A percentile compares a stretch with the other conserved stretches of the same genome.
Conservation (phyloP, 2,797 vertebrate species). For the Vipera ursinii region DNA sequence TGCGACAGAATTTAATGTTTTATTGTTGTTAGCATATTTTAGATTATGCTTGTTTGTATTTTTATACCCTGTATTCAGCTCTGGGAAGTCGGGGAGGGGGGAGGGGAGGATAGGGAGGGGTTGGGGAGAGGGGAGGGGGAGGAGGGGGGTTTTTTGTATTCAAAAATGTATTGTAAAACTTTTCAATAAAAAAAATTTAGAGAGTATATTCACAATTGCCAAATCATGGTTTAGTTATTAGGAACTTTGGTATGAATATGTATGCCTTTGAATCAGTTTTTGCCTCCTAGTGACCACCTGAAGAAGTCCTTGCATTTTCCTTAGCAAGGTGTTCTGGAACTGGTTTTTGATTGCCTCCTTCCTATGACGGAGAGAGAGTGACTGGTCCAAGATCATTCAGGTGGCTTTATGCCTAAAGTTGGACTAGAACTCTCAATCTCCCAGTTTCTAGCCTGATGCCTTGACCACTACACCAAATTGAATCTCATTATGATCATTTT, state of each 20-base stretch:
- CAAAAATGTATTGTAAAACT: too few species aligned
- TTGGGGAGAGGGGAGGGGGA: too few species aligned
- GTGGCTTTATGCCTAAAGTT: neutral
- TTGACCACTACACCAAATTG: neutral
- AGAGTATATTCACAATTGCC: neutral
- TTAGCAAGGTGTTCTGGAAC: neutral
- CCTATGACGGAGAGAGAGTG: neutral
- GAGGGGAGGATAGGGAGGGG: too few species aligned
- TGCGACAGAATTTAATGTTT: too few species aligned
- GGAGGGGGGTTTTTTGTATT: too few species aligned
- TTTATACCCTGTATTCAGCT: too few species aligned
- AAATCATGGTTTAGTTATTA: neutral
- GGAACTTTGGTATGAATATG: neutral
- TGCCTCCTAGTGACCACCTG: neutral
- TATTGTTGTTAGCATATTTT: too few species aligned
- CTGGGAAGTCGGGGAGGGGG: too few species aligned
- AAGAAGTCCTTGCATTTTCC: neutral
- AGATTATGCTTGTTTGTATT: too few species aligned
- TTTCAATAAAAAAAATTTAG: too few species aligned
- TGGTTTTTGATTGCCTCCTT: neutral
- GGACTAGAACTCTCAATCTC: neutral
- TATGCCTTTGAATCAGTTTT: neutral
- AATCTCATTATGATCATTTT: neutral
- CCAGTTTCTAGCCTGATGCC: neutral
- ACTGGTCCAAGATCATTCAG: neutral